These are phyloP conservation scores for Carettochelys insculpta DNA, from an alignment of 2,113 vertebrate species.

Conservation along the genomic window DNA sequence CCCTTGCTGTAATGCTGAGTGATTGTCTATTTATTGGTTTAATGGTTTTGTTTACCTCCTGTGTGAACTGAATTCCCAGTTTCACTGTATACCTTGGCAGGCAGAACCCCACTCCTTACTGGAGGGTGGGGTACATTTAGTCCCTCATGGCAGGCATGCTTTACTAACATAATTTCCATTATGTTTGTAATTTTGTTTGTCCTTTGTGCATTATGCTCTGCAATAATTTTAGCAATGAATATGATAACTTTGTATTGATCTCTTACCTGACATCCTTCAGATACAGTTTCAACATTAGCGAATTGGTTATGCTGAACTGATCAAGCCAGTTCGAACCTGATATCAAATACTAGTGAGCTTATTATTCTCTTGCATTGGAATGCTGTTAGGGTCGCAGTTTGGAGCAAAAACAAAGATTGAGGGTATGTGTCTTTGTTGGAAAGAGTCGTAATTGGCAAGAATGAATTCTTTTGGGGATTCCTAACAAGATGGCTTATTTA, in stretches of 20 bases:
- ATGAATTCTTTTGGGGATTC: background rate
- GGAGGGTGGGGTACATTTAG: background rate
- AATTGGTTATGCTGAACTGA: background rate
- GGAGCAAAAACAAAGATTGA: background rate
- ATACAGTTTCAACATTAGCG: background rate
- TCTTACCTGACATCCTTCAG: too few species aligned
- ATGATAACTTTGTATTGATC: too few species aligned
- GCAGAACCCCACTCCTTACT: background rate
- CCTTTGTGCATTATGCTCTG: too few species aligned
- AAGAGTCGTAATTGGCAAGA: background rate
- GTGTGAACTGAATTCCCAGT: background rate
- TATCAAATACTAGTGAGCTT: background rate
- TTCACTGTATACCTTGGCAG: background rate
- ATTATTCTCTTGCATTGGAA: background rate
- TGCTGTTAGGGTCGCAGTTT: background rate
- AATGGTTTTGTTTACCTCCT: background rate
- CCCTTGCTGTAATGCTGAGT: background rate
- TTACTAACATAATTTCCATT: too few species aligned
- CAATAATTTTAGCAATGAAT: too few species aligned
- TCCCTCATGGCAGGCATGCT: background rate
- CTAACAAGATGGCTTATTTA: too few species aligned
- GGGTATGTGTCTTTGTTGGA: background rate
- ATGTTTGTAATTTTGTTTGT: too few species aligned
- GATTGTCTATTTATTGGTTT: background rate
- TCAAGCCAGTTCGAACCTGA: too few species aligned